Evolutionary conservation across 2,113 vertebrate species (phyloP), one percentile per base, ranked within the genome.

Genomic region (Sorex fumeus): DNA sequence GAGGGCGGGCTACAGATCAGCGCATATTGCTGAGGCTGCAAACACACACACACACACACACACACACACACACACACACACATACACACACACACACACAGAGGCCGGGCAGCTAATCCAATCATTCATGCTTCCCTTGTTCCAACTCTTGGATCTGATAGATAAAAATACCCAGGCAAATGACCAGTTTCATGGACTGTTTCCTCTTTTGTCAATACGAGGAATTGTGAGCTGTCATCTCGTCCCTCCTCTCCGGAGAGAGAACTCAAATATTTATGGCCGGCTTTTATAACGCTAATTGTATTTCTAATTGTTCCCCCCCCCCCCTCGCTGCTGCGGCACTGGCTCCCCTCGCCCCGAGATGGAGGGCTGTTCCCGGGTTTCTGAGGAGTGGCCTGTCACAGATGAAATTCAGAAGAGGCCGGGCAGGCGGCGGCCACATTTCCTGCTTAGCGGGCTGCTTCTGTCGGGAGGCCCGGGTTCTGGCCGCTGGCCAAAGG

Each of bases 241-340:
- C 45, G 6, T 77, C 96, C 97, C 92, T 97, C 96, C 96, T 86
- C 96, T 74, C 0, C 9, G 71, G 81, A 92, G 96, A 92, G 66
- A 90, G 88, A 57, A 82, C 91, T 86, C 96, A 86, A 92, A 97
- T 97, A 97, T 97, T 97, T 97, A 93, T 92, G 30, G 15, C 91
- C 83, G 30, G 95, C 91, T 95, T 97, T 97, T 78, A 71, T 87
- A 96, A 95, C 95, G 91, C 95, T 97, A 97, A 97, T 97, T 97
- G 97, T 93, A 77, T 93, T 95, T 97, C 97, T 98, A 97, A 97
- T 97, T 97, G 96, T 82, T 94, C 95, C 95, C 64, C 91, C 96
- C 94, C 95, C 95, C 69, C 91, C 95, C 96, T 95, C 30, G 64
- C 95, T 89, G 93, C 72, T 84, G 80, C 53, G 45, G 57, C 57